Conservation (phyloP, 2,797 vertebrate species). For the Pempheris klunzingeri region DNA sequence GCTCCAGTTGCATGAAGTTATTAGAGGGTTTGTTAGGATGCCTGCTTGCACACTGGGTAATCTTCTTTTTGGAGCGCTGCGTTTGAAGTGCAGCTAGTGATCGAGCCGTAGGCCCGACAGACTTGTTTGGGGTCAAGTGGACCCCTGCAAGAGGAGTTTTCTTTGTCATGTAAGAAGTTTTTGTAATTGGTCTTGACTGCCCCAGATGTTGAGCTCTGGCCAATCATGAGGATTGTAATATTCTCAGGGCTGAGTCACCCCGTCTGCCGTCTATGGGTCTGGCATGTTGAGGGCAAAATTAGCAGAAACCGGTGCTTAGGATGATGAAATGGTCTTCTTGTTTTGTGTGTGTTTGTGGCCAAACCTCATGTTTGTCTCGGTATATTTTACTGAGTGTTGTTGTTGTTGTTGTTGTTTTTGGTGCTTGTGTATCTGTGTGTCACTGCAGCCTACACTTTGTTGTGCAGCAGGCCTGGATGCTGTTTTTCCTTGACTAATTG, state of each 20-base stretch:
- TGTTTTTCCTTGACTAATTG: conserved; percentile 46
- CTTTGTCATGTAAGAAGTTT: not conserved
- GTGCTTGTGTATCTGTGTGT: conserved; percentile 8
- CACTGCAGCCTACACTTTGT: not conserved
- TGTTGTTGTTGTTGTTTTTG: no score
- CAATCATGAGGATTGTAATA: not conserved
- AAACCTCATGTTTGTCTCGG: not conserved
- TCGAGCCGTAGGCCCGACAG: not conserved
- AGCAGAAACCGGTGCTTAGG: not conserved
- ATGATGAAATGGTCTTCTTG: not conserved
- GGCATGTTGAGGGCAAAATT: not conserved
- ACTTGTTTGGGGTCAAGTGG: conserved; percentile 8
- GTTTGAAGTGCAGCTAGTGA: not conserved
- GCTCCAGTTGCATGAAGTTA: conserved; percentile 17
- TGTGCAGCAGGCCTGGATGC: conserved; percentile 22
- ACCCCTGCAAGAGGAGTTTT: not conserved
- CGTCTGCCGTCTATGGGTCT: not conserved
- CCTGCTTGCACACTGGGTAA: not conserved
- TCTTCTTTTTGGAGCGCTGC: not conserved
- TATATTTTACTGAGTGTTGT: conserved; percentile 11
- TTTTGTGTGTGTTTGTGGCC: not conserved
- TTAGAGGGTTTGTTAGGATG: conserved; percentile 3
- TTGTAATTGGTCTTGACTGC: conserved; percentile 2
- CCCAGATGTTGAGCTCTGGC: not conserved
- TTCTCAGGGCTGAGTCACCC: not conserved